These are phyloP conservation scores for Tubiluchus corallicola DNA, from an alignment of 2,888 invertebrate genomes.

Conservation along the genomic window DNA sequence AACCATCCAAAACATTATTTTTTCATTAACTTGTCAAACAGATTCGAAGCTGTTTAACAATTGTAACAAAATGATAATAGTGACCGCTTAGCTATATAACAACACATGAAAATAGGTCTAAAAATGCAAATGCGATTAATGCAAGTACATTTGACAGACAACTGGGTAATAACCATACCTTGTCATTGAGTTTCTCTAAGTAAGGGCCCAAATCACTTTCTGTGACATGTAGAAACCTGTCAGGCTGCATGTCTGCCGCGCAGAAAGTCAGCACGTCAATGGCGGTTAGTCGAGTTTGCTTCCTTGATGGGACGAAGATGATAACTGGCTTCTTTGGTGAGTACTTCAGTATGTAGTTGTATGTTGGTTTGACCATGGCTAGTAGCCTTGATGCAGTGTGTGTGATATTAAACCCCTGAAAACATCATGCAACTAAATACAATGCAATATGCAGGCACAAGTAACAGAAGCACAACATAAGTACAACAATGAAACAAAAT, in stretches of 20 bases:
- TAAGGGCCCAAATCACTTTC: conserved; percentile 72
- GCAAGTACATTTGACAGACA: background rate
- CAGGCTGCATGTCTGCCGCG: conserved; percentile 66
- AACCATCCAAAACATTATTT: too few species aligned
- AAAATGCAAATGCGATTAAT: background rate
- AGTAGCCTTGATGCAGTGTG: conserved; percentile 89
- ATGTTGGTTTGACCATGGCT: conserved; percentile 94
- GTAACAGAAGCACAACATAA: too few species aligned
- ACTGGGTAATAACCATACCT: conserved; percentile 34
- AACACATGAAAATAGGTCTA: background rate
- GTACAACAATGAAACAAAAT: too few species aligned
- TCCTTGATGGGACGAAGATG: conserved; percentile 58
- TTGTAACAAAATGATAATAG: too few species aligned
- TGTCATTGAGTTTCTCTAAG: conserved; percentile 66
- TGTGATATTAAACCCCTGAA: conserved; percentile 88
- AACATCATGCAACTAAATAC: too few species aligned
- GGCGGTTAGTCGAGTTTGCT: conserved; percentile 79
- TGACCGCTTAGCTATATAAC: too few species aligned
- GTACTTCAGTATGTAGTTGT: conserved; percentile 68
- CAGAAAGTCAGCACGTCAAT: conserved; percentile 86
- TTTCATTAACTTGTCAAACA: too few species aligned
- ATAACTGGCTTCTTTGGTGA: conserved; percentile 66
- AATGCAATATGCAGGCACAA: too few species aligned
- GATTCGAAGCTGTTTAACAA: too few species aligned
- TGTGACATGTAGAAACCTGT: conserved; percentile 71